Evolutionary conservation across 2,888 invertebrate species (phyloP).

Genomic region (Synergus itoensis): DNA sequence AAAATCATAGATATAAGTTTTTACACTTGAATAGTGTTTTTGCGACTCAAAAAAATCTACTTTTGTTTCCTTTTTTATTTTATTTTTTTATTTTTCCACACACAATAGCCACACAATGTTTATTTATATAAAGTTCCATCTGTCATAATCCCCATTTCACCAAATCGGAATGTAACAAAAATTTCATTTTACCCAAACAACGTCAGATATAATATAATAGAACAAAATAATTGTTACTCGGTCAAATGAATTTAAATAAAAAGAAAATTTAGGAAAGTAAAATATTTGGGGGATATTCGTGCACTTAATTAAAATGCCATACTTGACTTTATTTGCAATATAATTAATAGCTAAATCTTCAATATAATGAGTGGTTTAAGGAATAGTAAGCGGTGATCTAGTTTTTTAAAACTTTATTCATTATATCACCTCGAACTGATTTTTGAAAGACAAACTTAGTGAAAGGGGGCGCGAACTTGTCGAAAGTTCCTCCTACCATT

Average conservation of each 20-base stretch:
- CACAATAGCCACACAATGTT: too few relatives aligned
- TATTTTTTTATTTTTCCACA: too few relatives aligned
- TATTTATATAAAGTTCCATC: too few relatives aligned
- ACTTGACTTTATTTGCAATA: not conserved
- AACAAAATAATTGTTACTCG: too few relatives aligned
- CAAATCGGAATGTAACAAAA: too few relatives aligned
- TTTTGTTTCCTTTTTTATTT: not conserved
- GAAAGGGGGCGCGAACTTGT: constrained; percentile 20
- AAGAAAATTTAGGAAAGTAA: too few relatives aligned
- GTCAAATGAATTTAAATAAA: too few relatives aligned
- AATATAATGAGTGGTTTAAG: not conserved
- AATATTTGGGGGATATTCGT: too few relatives aligned
- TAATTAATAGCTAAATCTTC: not conserved
- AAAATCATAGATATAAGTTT: not conserved
- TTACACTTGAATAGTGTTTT: not conserved
- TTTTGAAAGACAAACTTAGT: constrained; percentile 38
- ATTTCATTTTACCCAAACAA: not conserved
- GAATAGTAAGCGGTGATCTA: not conserved
- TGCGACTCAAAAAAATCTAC: not conserved
- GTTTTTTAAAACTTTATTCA: constrained; percentile 32
- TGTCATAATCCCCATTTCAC: too few relatives aligned
- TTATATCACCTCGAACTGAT: constrained; percentile 25
- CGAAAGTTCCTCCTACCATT: constrained; percentile 14
- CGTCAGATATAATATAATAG: too few relatives aligned
- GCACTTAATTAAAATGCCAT: not conserved